phyloP scores from a whole-genome alignment of 2,888 invertebrate genomes.

The Trachelus stipa region DNA sequence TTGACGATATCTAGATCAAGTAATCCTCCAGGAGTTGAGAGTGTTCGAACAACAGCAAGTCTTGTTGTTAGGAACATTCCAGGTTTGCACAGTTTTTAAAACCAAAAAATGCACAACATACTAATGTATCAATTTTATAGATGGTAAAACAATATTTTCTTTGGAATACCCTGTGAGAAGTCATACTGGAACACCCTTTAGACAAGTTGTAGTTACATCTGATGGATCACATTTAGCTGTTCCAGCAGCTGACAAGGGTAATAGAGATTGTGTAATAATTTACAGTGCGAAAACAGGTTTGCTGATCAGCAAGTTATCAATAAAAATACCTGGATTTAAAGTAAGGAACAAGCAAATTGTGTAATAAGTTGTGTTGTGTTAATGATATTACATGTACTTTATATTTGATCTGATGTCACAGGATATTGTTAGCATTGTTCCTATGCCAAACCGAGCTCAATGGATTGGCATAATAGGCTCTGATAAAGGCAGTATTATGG shows the following conservation, averaged over 20 bases:
- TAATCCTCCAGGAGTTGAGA: slow-evolving; percentile 75
- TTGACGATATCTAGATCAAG: slow-evolving; percentile 79
- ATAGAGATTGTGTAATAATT: slow-evolving; percentile 84
- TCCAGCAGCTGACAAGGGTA: slow-evolving; percentile 84
- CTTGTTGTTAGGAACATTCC: slow-evolving; percentile 80
- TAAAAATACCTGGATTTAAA: slow-evolving; percentile 70
- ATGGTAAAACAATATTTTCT: slow-evolving; percentile 81
- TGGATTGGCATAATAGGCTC: slow-evolving; percentile 90
- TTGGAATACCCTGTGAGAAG: slow-evolving; percentile 85
- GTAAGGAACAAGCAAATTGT: slow-evolving; percentile 53
- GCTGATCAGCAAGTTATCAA: slow-evolving; percentile 67
- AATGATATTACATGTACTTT: neutral
- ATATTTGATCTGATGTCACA: slow-evolving; percentile 59
- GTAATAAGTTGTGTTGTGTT: neutral
- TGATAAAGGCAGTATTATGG: slow-evolving; percentile 91
- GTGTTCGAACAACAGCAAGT: slow-evolving; percentile 74
- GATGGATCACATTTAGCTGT: slow-evolving; percentile 84
- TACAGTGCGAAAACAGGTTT: slow-evolving; percentile 86
- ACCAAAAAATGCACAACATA: neutral
- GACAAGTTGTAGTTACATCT: slow-evolving; percentile 82
- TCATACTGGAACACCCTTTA: slow-evolving; percentile 77
- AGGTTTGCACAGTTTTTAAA: slow-evolving; percentile 65
- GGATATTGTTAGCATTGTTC: slow-evolving; percentile 81
- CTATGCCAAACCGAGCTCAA: slow-evolving; percentile 86
- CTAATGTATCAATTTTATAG: slow-evolving; percentile 62